phyloP scores from a whole-genome alignment of 2,113 vertebrate genomes.

The Eulemur macaco region DNA sequence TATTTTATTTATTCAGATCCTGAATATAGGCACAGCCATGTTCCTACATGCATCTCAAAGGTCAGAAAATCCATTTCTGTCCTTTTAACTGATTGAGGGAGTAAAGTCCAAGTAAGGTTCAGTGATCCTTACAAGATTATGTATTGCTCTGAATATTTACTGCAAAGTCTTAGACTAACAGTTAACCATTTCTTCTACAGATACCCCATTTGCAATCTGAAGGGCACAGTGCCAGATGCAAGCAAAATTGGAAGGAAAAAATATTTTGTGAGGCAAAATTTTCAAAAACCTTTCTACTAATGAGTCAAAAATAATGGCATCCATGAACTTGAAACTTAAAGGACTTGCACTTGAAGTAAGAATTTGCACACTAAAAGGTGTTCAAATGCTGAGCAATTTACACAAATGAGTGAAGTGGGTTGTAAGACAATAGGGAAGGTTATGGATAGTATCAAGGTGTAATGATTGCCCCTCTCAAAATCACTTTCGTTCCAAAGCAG shows the following conservation, averaged over 20 bases:
- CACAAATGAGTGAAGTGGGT: background rate
- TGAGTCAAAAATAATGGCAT: background rate
- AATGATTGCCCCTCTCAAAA: background rate
- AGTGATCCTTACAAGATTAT: slow-evolving; percentile 17
- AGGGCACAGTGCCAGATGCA: background rate
- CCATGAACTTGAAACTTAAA: background rate
- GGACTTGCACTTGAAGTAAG: background rate
- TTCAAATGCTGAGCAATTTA: background rate
- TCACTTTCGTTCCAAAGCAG: background rate
- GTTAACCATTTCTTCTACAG: background rate
- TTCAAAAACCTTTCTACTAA: background rate
- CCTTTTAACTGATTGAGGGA: background rate
- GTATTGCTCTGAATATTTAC: slow-evolving; percentile 14
- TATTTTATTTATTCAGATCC: slow-evolving; percentile 33
- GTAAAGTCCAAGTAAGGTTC: background rate
- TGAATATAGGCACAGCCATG: background rate
- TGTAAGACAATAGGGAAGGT: background rate
- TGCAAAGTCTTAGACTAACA: background rate
- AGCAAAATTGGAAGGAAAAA: background rate
- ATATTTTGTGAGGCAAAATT: background rate
- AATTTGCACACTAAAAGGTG: background rate
- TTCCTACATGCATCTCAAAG: slow-evolving; percentile 39
- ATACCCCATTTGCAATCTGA: background rate
- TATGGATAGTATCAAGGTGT: background rate
- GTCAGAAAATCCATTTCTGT: slow-evolving; percentile 31